Percentiles rank a stretch among this genome's conserved stretches.
These are phyloP conservation scores for Elmis aenea DNA, from an alignment of 2,888 invertebrate species.

Conservation along the genomic window DNA sequence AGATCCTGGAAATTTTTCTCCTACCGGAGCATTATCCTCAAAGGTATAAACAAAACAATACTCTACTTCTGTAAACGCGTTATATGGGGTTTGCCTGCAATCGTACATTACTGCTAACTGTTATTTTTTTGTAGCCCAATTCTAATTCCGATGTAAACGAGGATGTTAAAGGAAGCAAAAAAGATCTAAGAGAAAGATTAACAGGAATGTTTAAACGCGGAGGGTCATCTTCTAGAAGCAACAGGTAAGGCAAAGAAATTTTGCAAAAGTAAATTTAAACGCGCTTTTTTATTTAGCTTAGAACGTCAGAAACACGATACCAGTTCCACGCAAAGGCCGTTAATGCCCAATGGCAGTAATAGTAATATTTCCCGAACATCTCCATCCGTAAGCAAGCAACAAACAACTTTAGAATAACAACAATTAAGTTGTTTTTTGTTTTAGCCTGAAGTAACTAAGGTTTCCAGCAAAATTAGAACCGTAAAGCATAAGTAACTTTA, in stretches of 20 bases:
- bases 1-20: conserved; percentile 41
- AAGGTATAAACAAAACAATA: conserved; percentile 41
- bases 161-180: conserved; percentile 59
- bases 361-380: conserved; percentile 11
- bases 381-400: conserved; percentile 9
- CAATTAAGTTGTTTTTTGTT: conserved; percentile 2
- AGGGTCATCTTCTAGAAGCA: conserved; percentile 60
- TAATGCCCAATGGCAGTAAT: conserved; percentile 39
- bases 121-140: conserved; percentile 52
- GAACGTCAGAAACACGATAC: conserved; percentile 41
- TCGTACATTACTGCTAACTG: too few species aligned
- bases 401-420: background rate
- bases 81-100: too few species aligned
- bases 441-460: conserved; percentile 7
- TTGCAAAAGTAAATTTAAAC: background rate
- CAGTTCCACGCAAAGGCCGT: conserved; percentile 49
- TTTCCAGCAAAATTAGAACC: conserved; percentile 4
- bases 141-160: conserved; percentile 71
- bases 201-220: conserved; percentile 78
- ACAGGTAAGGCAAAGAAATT: conserved; percentile 50
- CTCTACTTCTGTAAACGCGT: background rate
- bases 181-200: conserved; percentile 72
- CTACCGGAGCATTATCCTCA: conserved; percentile 47
- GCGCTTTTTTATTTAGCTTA: conserved; percentile 33
- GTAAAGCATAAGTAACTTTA: conserved; percentile 10